Percentiles rank a stretch among this genome's conserved stretches.
Conservation (phyloP, 2,888 invertebrate genomes). For the Alviniconcha strummeri region DNA sequence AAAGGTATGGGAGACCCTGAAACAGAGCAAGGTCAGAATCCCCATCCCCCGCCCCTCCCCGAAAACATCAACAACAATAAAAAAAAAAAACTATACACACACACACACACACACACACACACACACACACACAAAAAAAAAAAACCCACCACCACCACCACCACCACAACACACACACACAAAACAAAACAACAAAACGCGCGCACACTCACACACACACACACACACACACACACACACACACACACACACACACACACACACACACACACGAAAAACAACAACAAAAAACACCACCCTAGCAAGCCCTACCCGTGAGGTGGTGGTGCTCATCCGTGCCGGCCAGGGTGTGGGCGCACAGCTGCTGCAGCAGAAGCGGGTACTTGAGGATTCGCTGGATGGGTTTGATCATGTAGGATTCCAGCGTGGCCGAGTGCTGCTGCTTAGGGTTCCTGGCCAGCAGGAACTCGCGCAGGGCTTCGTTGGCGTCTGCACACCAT, state of each 20-base stretch:
- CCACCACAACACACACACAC: background rate
- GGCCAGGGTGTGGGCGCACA: constrained; percentile 93
- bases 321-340: constrained; percentile 95
- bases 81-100: background rate
- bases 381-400: constrained; percentile 98
- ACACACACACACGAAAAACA: no score
- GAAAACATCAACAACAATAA: background rate
- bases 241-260: background rate
- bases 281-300: no score
- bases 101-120: background rate
- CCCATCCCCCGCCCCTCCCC: no score
- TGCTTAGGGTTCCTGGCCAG: constrained; percentile 95
- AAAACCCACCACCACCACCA: background rate
- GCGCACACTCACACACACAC: background rate
- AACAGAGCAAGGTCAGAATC: no score
- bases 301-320: constrained; percentile 77
- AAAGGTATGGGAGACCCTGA: no score
- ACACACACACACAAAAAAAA: background rate
- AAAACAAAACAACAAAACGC: no score
- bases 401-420: constrained; percentile 98
- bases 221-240: background rate
- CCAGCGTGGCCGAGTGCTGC: constrained; percentile 87
- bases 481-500: constrained; percentile 85
- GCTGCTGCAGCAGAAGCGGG: constrained; percentile 93
- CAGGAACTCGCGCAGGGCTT: constrained; percentile 95